These are phyloP conservation scores for Cottus gobio DNA, from an alignment of 2,113 vertebrate genomes.

Conservation along the genomic window DNA sequence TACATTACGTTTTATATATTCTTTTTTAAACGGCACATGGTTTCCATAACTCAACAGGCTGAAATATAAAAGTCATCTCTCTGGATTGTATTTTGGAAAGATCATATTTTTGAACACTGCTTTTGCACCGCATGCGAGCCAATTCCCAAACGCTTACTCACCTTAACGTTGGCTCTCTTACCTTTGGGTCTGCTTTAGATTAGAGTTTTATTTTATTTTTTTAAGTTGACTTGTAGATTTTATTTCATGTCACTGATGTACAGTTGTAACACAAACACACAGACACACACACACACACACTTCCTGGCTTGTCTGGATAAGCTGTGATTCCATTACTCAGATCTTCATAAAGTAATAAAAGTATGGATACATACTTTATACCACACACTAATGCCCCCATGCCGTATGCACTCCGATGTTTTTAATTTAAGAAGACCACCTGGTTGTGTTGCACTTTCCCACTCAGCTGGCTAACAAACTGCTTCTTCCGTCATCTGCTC, in stretches of 20 bases:
- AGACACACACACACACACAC: background rate
- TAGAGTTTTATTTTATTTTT: slow-evolving; percentile 4
- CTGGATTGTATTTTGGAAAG: slow-evolving; percentile 33
- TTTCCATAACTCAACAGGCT: slow-evolving; percentile 24
- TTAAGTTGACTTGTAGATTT: slow-evolving; percentile 2
- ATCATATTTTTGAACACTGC: slow-evolving; percentile 24
- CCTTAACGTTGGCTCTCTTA: slow-evolving; percentile 22
- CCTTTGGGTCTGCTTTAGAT: slow-evolving; percentile 29
- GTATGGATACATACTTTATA: background rate
- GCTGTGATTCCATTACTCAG: background rate
- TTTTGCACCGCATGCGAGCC: slow-evolving; percentile 6
- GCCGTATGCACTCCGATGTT: slow-evolving; percentile 6
- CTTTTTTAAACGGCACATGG: background rate
- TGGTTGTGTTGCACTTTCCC: slow-evolving; percentile 48
- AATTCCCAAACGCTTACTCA: slow-evolving; percentile 49
- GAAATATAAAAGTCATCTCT: slow-evolving; percentile 9
- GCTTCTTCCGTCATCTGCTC: slow-evolving; percentile 29
- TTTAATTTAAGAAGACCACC: slow-evolving; percentile 55
- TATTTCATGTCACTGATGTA: slow-evolving; percentile 31
- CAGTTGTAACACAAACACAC: background rate
- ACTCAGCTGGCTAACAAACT: slow-evolving; percentile 20
- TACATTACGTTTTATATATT: background rate
- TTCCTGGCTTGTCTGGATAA: slow-evolving; percentile 2
- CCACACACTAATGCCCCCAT: background rate
- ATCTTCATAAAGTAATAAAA: slow-evolving; percentile 12